Base-by-base conservation (phyloP, 1,140 invertebrate species). In the Apolygus lucorum region DNA sequence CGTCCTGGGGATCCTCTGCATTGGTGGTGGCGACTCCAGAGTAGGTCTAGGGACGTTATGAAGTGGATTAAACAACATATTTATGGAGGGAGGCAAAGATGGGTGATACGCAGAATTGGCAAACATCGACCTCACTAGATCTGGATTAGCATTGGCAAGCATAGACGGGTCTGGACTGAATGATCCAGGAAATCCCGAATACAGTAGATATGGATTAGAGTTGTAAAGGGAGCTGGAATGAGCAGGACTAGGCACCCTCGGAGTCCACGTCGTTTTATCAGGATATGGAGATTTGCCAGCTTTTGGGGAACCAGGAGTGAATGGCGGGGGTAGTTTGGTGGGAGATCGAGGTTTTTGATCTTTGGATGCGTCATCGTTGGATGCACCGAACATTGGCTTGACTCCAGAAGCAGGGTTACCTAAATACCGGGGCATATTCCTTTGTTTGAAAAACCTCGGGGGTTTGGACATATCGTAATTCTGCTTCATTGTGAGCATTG, bases 341-440 rank as follows among this genome's bases (percentile, higher is more conserved):
- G 72, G 70, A 52, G 68, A 71, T 28, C 70, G 79, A 14, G 79
- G 71, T 17, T 74, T 79, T 71, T 74, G 80, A 59, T 74, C 79
- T 73, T 69, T 77, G 70, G 70, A n/a, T 52, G 22, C 71, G 2
- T 67, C 54, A 17, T 68, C 69, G 11, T 66, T 64, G n/a, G 63
- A 42, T 0, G 83, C 79, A 4, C 80, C 78, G 68, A 84, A 86
- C 80, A 86, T 81, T 0, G 84, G 83, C 62, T 86, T 86, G 0
- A 85, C 85, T 0, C 84, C 84, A 0, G 83, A 84, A 0, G 84
- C 81, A 0, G 84, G 84, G 74, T 85, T 85, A 0, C 84, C 84
- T n/a, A 86, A 74, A 72, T 82, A 86, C 70, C 84, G 75, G 0
- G 83, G 84, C 70, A 82, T 80, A 70, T 86, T 86, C 22, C 84